Conservation (phyloP, 2,888 invertebrate species). For the Standfussiana lucernea region DNA sequence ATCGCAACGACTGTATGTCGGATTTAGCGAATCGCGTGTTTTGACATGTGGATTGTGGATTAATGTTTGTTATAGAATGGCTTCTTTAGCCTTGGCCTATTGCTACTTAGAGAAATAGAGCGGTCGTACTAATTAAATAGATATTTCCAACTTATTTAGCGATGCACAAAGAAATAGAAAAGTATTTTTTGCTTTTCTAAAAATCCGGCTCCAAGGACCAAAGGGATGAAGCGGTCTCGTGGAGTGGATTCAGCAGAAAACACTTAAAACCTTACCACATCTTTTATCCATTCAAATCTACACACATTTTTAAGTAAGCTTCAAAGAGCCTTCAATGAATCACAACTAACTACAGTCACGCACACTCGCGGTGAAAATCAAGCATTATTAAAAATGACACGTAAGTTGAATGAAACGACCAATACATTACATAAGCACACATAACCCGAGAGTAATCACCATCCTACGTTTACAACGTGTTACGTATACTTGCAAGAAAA, state of each 20-base stretch:
- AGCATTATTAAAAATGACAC: slow-evolving; percentile 60
- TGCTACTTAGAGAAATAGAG: slow-evolving; percentile 20
- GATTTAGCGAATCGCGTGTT: slow-evolving; percentile 45
- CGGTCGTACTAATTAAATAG: slow-evolving; percentile 10
- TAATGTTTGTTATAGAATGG: slow-evolving; percentile 24
- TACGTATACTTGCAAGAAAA: slow-evolving; percentile 50
- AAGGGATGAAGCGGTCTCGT: neutral
- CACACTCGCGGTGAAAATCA: slow-evolving; percentile 43
- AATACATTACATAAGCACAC: slow-evolving; percentile 55
- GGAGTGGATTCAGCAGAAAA: neutral
- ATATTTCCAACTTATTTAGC: slow-evolving; percentile 8
- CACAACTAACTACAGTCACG: slow-evolving; percentile 41
- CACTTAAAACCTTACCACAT: neutral
- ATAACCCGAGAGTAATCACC: slow-evolving; percentile 48
- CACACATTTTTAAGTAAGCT: neutral
- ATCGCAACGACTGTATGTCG: slow-evolving; percentile 38
- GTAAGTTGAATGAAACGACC: slow-evolving; percentile 56
- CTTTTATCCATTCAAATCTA: neutral
- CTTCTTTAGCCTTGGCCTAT: slow-evolving; percentile 47
- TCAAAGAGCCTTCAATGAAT: slow-evolving; percentile 19
- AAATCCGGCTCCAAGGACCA: neutral
- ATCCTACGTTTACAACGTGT: slow-evolving; percentile 36
- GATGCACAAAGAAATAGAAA: neutral
- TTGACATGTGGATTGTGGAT: slow-evolving; percentile 47
- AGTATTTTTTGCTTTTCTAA: neutral